phyloP scores from a whole-genome alignment of 53 echinoderm and acorn worm species.

The Holothuria scabra region DNA sequence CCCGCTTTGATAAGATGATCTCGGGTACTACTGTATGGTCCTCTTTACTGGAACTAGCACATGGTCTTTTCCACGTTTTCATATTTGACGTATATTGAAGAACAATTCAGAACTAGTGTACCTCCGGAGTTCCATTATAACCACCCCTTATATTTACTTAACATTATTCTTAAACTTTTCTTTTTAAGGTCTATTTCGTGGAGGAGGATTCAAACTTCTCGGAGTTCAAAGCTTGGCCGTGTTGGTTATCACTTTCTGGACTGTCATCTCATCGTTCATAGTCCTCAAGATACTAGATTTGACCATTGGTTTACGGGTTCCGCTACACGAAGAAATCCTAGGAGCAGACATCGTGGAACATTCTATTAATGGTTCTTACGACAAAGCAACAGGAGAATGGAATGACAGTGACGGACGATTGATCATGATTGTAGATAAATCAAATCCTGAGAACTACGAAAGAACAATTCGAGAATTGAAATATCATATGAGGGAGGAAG shows the following conservation, averaged over 20 bases:
- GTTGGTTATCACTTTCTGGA: slow-evolving; percentile 71
- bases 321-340: slow-evolving; percentile 84
- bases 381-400: slow-evolving; percentile 75
- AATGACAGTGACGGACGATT: slow-evolving; percentile 60
- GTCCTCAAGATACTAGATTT: slow-evolving; percentile 64
- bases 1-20: too few relatives aligned
- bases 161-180: background rate
- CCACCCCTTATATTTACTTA: background rate
- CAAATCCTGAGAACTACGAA: slow-evolving; percentile 49
- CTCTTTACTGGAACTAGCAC: too few relatives aligned
- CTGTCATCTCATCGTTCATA: slow-evolving; percentile 59
- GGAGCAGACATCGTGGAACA: slow-evolving; percentile 95
- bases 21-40: too few relatives aligned
- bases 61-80: too few relatives aligned
- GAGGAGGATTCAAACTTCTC: slow-evolving; percentile 76
- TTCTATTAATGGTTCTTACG: slow-evolving; percentile 80
- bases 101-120: too few relatives aligned
- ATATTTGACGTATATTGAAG: too few relatives aligned
- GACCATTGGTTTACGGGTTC: slow-evolving; percentile 87
- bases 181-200: slow-evolving; percentile 69
- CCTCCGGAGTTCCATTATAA: too few relatives aligned
- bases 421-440: slow-evolving; percentile 54
- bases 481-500: slow-evolving; percentile 34
- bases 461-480: slow-evolving; percentile 20
- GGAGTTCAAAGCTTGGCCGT: slow-evolving; percentile 73